Evolutionary conservation across 64 coral and sea anemone species (phyloP).

Genomic region (Stichodactyla helianthus): DNA sequence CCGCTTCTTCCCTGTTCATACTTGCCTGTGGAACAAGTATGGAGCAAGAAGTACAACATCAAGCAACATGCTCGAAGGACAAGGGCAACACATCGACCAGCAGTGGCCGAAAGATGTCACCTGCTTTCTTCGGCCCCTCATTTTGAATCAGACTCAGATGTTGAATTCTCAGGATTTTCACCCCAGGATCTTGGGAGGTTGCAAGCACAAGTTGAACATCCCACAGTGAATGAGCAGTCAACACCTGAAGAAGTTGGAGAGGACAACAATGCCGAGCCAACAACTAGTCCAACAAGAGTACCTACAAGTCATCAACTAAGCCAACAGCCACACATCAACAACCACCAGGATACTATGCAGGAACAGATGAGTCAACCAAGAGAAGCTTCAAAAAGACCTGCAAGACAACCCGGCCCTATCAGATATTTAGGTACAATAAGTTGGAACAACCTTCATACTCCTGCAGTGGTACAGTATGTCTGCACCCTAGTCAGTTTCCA

Average conservation of each 20-base stretch:
- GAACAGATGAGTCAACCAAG: background rate
- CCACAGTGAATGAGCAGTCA: background rate
- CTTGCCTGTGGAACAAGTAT: background rate
- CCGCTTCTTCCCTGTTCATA: conserved; percentile 20
- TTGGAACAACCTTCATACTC: conserved; percentile 15
- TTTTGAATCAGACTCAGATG: background rate
- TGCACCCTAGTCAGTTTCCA: background rate
- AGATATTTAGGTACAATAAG: conserved; percentile 26
- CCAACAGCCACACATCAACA: too few relatives aligned
- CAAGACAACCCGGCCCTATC: background rate
- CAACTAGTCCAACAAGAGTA: too few relatives aligned
- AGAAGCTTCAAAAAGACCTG: background rate
- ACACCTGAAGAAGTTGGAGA: background rate
- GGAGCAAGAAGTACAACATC: background rate
- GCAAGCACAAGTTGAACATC: background rate
- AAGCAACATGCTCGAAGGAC: conserved; percentile 1
- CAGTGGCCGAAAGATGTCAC: background rate
- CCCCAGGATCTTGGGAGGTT: background rate
- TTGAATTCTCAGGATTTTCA: background rate
- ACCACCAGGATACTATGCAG: background rate
- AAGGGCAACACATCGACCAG: background rate
- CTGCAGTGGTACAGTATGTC: background rate
- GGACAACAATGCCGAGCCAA: background rate
- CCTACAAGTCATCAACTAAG: too few relatives aligned
- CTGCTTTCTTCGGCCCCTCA: background rate